phyloP scores from a whole-genome alignment of 2,113 vertebrate genomes.

The Loxodonta africana region DNA sequence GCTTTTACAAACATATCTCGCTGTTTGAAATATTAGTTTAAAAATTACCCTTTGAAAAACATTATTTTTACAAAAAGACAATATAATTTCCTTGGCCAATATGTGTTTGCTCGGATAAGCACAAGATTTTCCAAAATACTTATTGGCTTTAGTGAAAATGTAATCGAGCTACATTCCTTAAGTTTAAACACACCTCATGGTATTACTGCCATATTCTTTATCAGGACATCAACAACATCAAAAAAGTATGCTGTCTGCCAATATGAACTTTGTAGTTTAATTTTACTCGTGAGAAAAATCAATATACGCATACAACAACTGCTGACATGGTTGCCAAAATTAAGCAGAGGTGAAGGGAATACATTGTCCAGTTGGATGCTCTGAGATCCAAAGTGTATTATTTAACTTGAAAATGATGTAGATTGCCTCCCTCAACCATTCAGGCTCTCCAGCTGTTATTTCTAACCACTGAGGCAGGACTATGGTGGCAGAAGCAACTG shows the following conservation, averaged over 20 bases:
- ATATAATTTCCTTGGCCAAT: neutral
- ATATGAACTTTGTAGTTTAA: neutral
- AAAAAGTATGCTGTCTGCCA: neutral
- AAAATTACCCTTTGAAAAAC: neutral
- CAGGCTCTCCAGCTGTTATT: neutral
- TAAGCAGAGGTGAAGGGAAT: neutral
- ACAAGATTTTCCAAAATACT: neutral
- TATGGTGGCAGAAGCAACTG: neutral
- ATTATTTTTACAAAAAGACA: conserved; percentile 9
- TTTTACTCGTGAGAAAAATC: neutral
- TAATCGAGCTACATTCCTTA: neutral
- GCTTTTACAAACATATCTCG: neutral
- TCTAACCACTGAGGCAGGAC: neutral
- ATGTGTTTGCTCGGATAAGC: neutral
- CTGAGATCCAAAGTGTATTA: neutral
- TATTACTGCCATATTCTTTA: neutral
- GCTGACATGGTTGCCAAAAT: neutral
- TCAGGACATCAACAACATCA: neutral
- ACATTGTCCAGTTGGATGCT: neutral
- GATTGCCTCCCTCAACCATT: neutral
- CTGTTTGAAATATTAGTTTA: neutral
- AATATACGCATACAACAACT: neutral
- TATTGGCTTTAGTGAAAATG: neutral
- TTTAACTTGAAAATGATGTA: neutral
- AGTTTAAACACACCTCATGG: neutral